Conservation (phyloP, 2,113 vertebrate species). For the Rhinoderma darwinii region DNA sequence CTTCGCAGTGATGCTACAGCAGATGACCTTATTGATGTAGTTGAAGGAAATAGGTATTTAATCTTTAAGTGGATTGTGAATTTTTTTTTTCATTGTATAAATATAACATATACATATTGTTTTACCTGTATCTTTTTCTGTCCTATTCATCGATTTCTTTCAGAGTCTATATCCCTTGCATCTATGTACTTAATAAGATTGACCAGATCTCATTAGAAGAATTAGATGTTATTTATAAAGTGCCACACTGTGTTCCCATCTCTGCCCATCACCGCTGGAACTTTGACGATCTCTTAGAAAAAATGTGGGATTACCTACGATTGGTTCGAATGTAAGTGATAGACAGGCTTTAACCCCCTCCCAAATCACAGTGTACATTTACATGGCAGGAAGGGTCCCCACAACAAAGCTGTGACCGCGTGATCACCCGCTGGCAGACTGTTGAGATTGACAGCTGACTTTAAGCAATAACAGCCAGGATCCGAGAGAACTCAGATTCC, state of each 20-base stretch:
- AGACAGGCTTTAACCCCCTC: background rate
- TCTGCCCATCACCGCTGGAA: slow-evolving; percentile 99
- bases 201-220: slow-evolving; percentile 99
- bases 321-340: slow-evolving; percentile 93
- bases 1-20: slow-evolving; percentile 92
- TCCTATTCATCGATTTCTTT: background rate
- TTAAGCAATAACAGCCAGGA: too few species aligned
- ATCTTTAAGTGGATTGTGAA: background rate
- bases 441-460: too few species aligned
- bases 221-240: slow-evolving; percentile 97
- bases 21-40: slow-evolving; percentile 96
- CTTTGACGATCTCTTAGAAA: slow-evolving; percentile 97
- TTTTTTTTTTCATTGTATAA: background rate
- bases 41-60: slow-evolving; percentile 94
- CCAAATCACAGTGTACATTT: too few species aligned
- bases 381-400: too few species aligned
- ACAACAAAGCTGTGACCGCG: too few species aligned
- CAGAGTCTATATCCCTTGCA: slow-evolving; percentile 97
- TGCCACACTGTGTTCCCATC: slow-evolving; percentile 97
- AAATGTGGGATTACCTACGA: slow-evolving; percentile 93
- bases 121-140: background rate
- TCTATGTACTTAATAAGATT: slow-evolving; percentile 98
- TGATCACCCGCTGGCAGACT: too few species aligned
- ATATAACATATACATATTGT: background rate
- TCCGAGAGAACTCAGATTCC: too few species aligned